Evolutionary conservation across 2,888 invertebrate genomes (phyloP).

Genomic region (Icerya purchasi): DNA sequence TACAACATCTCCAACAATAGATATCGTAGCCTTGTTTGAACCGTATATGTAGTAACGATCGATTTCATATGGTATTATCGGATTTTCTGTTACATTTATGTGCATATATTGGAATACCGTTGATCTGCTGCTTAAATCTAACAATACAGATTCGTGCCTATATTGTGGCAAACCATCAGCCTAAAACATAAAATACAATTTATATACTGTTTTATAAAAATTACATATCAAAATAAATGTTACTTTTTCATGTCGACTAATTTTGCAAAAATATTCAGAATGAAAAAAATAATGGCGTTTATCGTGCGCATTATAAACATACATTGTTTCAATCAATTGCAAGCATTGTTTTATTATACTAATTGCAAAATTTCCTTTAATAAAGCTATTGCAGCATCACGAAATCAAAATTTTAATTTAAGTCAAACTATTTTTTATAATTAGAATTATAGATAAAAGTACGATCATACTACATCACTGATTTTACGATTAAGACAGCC

Average conservation of each 20-base stretch:
- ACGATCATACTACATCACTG: too few species aligned
- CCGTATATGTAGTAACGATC: constrained; percentile 84
- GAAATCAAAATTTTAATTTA: too few species aligned
- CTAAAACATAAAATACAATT: constrained; percentile 24
- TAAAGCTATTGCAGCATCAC: too few species aligned
- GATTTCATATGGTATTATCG: constrained; percentile 75
- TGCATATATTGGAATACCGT: constrained; percentile 88
- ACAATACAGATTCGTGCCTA: constrained; percentile 72
- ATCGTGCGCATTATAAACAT: too few species aligned
- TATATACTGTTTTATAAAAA: constrained; percentile 2
- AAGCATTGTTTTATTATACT: too few species aligned
- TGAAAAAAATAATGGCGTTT: too few species aligned
- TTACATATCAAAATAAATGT: not conserved
- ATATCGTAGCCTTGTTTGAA: constrained; percentile 61
- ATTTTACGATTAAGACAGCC: too few species aligned
- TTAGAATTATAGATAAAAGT: too few species aligned
- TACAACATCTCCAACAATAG: constrained; percentile 73
- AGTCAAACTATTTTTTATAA: too few species aligned
- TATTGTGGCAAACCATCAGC: constrained; percentile 80
- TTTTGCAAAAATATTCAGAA: too few species aligned
- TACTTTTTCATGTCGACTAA: not conserved
- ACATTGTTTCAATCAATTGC: too few species aligned
- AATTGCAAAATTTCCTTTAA: too few species aligned
- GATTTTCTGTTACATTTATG: constrained; percentile 81
- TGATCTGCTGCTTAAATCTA: constrained; percentile 79